Evolutionary conservation across 1,140 invertebrate genomes (phyloP).

Genomic region (Philopotamus ludificatus): DNA sequence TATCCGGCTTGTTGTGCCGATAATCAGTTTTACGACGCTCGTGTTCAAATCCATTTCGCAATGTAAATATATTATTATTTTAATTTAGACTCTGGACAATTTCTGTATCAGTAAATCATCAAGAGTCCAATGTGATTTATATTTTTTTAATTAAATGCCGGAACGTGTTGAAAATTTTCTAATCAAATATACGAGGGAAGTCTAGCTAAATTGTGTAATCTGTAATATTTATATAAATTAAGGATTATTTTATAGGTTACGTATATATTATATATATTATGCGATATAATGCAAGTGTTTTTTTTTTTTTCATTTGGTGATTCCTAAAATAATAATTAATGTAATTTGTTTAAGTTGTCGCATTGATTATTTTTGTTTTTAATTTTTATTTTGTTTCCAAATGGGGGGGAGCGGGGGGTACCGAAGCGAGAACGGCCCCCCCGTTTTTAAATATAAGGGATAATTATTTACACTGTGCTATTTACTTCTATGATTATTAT

Average conservation of each 20-base stretch:
- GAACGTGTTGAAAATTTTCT: too few relatives aligned
- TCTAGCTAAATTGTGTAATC: constrained; percentile 11
- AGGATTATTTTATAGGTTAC: too few relatives aligned
- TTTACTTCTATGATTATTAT: constrained; percentile 4
- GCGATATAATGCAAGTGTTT: constrained; percentile 17
- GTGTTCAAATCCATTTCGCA: too few relatives aligned
- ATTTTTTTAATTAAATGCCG: too few relatives aligned
- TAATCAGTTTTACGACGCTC: too few relatives aligned
- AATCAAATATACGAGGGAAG: constrained; percentile 20
- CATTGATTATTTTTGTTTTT: constrained; percentile 14
- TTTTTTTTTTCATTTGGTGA: too few relatives aligned
- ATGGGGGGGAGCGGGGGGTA: background rate
- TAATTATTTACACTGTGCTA: background rate
- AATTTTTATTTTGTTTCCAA: constrained; percentile 1
- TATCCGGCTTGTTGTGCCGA: too few relatives aligned
- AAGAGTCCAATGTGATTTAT: too few relatives aligned
- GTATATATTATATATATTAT: constrained; percentile 21
- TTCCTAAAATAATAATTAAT: constrained; percentile 23
- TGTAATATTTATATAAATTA: constrained; percentile 21
- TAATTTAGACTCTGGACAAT: too few relatives aligned
- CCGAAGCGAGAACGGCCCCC: background rate
- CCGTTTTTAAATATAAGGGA: background rate
- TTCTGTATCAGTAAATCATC: too few relatives aligned
- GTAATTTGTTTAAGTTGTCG: constrained; percentile 21
- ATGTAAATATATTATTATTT: too few relatives aligned